phyloP scores from a whole-genome alignment of 2,888 invertebrate species.

The Cephalotes varians region DNA sequence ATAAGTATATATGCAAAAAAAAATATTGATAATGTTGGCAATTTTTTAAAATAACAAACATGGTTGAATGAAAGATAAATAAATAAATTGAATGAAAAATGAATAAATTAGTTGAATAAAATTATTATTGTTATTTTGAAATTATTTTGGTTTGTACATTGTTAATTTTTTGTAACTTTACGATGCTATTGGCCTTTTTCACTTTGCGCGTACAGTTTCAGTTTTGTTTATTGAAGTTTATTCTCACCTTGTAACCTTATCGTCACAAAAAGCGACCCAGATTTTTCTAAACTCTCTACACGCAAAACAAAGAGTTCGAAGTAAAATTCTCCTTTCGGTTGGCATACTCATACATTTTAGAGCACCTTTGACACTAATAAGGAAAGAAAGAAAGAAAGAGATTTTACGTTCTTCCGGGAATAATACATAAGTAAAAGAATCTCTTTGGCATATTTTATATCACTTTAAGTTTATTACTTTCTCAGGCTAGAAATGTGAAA shows the following conservation, averaged over 20 bases:
- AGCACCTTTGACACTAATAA: background rate
- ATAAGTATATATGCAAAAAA: background rate
- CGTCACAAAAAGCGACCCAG: background rate
- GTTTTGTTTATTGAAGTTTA: background rate
- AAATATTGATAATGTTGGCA: background rate
- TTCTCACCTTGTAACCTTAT: background rate
- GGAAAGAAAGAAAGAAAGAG: background rate
- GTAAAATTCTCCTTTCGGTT: background rate
- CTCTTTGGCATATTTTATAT: background rate
- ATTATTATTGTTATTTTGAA: no score
- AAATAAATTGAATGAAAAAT: no score
- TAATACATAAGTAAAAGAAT: background rate
- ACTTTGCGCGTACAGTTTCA: background rate
- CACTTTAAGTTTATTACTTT: slow-evolving; percentile 2
- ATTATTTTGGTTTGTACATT: background rate
- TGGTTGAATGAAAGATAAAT: no score
- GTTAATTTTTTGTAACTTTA: background rate
- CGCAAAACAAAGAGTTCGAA: background rate
- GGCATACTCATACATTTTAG: slow-evolving; percentile 10
- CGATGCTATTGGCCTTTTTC: background rate
- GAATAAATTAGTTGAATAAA: background rate
- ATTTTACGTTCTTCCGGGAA: background rate
- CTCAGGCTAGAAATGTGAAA: background rate
- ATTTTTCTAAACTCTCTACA: background rate
- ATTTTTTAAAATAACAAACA: background rate